Evolutionary conservation across 2,113 vertebrate genomes (phyloP).

Genomic region (Psittacula cyanocephala): DNA sequence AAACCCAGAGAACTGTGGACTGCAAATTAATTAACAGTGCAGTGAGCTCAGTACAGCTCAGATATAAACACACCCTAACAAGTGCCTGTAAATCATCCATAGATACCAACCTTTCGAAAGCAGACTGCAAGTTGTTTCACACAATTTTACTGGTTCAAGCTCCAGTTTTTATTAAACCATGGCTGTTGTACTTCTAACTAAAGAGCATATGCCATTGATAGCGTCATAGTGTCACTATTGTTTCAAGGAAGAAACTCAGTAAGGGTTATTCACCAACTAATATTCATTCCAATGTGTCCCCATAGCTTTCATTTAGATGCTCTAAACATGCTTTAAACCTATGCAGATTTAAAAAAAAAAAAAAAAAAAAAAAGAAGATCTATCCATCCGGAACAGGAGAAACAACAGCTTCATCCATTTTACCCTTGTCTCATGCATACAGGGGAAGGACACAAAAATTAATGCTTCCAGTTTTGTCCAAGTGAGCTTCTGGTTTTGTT

Average conservation of each 20-base stretch:
- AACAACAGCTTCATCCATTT: background rate
- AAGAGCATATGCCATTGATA: background rate
- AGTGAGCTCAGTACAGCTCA: background rate
- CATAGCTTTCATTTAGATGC: background rate
- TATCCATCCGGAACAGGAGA: background rate
- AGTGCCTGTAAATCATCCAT: slow-evolving; percentile 59
- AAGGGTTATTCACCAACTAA: background rate
- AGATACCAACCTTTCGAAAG: background rate
- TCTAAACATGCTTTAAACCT: background rate
- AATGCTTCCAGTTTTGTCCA: background rate
- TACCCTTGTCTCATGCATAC: background rate
- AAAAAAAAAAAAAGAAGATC: background rate
- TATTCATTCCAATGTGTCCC: background rate
- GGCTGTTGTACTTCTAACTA: background rate
- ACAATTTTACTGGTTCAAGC: background rate
- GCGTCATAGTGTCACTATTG: background rate
- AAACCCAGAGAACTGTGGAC: slow-evolving; percentile 3
- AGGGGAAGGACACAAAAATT: background rate
- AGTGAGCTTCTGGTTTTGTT: background rate
- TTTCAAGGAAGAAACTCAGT: background rate
- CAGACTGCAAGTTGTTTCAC: background rate
- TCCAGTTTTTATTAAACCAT: background rate
- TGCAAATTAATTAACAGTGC: slow-evolving; percentile 43
- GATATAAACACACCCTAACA: background rate
- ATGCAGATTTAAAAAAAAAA: background rate